Base-by-base conservation (phyloP, 2,797 vertebrate genomes). In the Xenentodon cancila region DNA sequence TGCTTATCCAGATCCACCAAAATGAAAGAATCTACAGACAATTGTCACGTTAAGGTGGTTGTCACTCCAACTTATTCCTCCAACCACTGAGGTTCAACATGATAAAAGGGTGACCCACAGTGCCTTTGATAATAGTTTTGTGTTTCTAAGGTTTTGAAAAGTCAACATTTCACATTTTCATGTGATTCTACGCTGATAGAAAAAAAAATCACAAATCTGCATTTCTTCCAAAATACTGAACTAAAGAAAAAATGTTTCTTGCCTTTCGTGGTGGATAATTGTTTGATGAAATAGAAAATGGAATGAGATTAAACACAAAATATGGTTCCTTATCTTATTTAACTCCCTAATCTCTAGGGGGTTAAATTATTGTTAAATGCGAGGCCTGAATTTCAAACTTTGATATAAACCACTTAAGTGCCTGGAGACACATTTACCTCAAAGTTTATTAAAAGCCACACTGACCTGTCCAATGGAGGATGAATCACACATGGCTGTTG, bases 401-500 rank as follows among this genome's bases (percentile, higher is more conserved):
- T 21, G 17, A 9, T 32, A n/a, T 1, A 20, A 13, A 52, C 15
- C 7, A 20, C 15, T 56, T 30, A 55, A 7, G 40, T 32, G 5
- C 42, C 21, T 9, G 32, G 40, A 47, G 43, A 64, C 9, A 27
- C 5, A 42, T 0, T 11, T 47, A 0, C 37, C 13, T 40, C 37
- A 18, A 42, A 47, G 34, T 20, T 25, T 5, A 53, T 19, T 46
- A 44, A 27, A 52, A 57, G 17, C 40, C 63, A 60, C 15, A 77
- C 93, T 91, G 77, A 97, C 95, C 93, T 97, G 94, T 68, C 96
- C 95, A 0, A 89, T 75, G 53, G 88, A 73, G 15, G 95, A 91
- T 0, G 94, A 96, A 84, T 97, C 96, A 47, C 96, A 97, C 82
- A 97, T 86, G 49, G 96, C 95, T 0, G 95, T 95, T 19, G 92